Base-by-base conservation (phyloP, 2,888 invertebrate genomes). In the Pogonocherus hispidulus region DNA sequence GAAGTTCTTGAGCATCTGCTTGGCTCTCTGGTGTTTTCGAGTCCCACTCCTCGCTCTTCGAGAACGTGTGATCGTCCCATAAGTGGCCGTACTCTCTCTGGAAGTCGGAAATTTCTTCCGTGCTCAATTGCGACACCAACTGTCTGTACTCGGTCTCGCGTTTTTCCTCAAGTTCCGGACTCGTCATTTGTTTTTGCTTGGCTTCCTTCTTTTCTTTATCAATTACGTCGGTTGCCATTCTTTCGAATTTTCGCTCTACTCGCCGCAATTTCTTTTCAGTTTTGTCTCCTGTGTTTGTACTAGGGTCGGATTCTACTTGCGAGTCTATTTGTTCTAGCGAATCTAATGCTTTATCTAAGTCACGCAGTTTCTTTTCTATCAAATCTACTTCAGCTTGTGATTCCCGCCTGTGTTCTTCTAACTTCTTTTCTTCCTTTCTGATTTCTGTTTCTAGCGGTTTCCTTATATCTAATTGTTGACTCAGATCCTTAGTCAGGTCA, bases 241-340 rank as follows among this genome's bases (percentile, higher is more conserved):
- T 78, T 79, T 88, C 87, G 79, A 88, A 88, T 78, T 86, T 85
- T 64, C 87, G 82, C 75, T 88, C 88, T 56, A 87, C 86, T 69
- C 86, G 80, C 69, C 82, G 82, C 49, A 86, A 78, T 80, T 86
- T 87, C 66, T 81, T 82, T 71, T 86, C 85, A 9, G 71, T 73
- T 75, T 81, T 81, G 6, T 79, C 75, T 55, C 77, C 78, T 4
- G 16, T 41, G 52, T 67, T 63, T 63, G 49, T 70, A 11, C 18
- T 52, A 46, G 71, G 72, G 8, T 56, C 63, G 63, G 63, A 46
- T 56, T 72, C 71, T 59, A 76, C 52, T 69, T 80, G 71, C 54
- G 73, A 64, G 63, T 80, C 78, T 27, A 78, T 78, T 73, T 81
- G 72, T 74, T 85, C 84, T 69, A 85, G 80, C 46, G 80, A 79